phyloP scores from a whole-genome alignment of 92 coral and sea anemone species.

The Heteractis magnifica region DNA sequence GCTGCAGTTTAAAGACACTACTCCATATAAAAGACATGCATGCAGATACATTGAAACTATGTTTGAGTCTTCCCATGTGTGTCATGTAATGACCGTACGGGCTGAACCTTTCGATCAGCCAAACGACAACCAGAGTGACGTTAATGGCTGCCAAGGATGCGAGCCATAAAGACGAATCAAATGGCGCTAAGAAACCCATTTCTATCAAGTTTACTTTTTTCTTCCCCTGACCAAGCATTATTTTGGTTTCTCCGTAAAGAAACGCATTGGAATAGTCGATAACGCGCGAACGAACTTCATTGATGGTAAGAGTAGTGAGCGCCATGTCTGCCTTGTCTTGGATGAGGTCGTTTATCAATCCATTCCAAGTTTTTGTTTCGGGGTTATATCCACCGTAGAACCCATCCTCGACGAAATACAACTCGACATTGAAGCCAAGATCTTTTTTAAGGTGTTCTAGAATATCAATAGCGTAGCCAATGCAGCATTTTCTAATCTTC shows the following conservation, averaged over 20 bases:
- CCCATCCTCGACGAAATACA: conserved; percentile 73
- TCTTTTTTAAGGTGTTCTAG: conserved; percentile 53
- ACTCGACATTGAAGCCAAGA: conserved; percentile 52
- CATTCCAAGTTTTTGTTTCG: conserved; percentile 73
- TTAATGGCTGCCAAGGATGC: conserved; percentile 40
- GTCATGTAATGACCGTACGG: conserved; percentile 51
- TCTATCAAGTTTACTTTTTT: conserved; percentile 29
- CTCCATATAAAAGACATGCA: conserved; percentile 79
- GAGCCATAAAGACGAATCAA: conserved; percentile 52
- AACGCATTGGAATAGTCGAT: conserved; percentile 82
- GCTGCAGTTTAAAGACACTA: conserved; percentile 64
- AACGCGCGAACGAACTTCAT: conserved; percentile 52
- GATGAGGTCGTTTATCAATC: conserved; percentile 69
- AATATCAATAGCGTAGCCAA: conserved; percentile 74
- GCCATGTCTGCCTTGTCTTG: conserved; percentile 76
- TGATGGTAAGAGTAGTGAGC: conserved; percentile 64
- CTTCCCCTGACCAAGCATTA: conserved; percentile 41
- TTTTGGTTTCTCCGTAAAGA: conserved; percentile 65
- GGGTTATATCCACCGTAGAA: conserved; percentile 65
- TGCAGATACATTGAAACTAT: conserved; percentile 42
- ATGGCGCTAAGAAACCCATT: conserved; percentile 64
- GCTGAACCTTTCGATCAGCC: conserved; percentile 57
- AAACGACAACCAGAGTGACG: conserved; percentile 40
- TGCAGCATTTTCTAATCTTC: conserved; percentile 62
- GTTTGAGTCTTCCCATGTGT: conserved; percentile 7